These are phyloP conservation scores for Heteronetta atricapilla DNA, from an alignment of 2,113 vertebrate genomes.

Conservation along the genomic window DNA sequence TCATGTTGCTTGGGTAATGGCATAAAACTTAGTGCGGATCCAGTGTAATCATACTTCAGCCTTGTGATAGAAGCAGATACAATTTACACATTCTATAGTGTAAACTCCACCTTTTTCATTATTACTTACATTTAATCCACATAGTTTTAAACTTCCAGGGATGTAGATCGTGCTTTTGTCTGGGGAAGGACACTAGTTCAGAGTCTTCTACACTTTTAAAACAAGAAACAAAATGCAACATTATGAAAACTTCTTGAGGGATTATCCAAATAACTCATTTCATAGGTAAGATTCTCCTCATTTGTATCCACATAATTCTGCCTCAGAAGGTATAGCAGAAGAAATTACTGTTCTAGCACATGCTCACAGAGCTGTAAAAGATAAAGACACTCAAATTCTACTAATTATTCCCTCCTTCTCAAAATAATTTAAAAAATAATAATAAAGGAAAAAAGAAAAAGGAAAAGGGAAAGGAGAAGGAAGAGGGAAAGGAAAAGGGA, in stretches of 20 bases:
- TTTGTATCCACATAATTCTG: neutral
- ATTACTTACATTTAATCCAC: neutral
- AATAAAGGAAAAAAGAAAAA: neutral
- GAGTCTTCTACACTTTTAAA: neutral
- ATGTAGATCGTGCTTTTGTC: neutral
- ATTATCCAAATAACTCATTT: neutral
- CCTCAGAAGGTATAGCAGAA: neutral
- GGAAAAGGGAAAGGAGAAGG: no score
- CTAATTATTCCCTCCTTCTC: neutral
- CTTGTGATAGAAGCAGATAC: neutral
- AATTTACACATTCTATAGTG: neutral
- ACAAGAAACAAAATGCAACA: neutral
- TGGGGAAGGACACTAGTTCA: neutral
- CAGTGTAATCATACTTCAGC: neutral
- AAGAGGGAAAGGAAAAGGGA: no score
- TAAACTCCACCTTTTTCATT: neutral
- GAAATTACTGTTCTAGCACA: neutral
- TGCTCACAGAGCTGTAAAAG: neutral
- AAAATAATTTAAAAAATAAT: neutral
- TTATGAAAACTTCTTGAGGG: neutral
- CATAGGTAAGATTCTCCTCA: neutral
- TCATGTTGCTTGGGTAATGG: neutral
- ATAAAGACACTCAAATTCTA: neutral
- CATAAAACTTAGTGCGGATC: neutral
- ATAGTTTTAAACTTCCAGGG: neutral